Percentiles rank a stretch among this genome's conserved stretches.
These are phyloP conservation scores for Dendroctonus ponderosae DNA, from an alignment of 1,140 invertebrate species.

Conservation along the genomic window DNA sequence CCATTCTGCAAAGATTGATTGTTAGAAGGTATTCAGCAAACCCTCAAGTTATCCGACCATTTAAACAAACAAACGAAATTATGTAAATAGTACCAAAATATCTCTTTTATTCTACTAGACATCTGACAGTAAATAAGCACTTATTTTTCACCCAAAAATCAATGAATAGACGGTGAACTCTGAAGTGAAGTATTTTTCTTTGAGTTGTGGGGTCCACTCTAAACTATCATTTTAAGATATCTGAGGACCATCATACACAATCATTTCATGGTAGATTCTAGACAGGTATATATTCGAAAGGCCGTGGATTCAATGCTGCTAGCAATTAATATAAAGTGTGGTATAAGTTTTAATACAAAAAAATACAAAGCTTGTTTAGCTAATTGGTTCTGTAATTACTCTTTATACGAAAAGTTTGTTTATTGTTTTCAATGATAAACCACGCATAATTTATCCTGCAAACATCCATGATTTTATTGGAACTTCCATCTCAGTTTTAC, in stretches of 20 bases:
- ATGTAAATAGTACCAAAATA: slow-evolving; percentile 1
- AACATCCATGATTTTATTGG: no score
- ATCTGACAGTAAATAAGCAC: not conserved
- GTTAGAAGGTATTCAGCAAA: no score
- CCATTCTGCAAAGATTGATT: no score
- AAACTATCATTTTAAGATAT: not conserved
- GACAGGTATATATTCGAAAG: not conserved
- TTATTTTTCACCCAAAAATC: not conserved
- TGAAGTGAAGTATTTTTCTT: not conserved
- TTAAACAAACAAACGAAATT: not conserved
- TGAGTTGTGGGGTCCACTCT: slow-evolving; percentile 1
- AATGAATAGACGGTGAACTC: not conserved
- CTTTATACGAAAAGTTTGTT: no score
- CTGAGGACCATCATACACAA: not conserved
- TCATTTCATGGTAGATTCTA: not conserved
- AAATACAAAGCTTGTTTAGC: not conserved
- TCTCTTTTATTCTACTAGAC: not conserved
- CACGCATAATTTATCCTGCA: no score
- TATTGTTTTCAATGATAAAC: no score
- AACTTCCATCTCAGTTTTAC: no score
- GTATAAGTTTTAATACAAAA: not conserved
- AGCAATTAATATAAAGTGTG: not conserved
- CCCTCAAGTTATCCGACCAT: no score
- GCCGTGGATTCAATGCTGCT: not conserved
- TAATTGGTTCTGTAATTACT: no score